Evolutionary conservation across 2,888 invertebrate genomes (phyloP).

Genomic region (Drosophila prostipennis): DNA sequence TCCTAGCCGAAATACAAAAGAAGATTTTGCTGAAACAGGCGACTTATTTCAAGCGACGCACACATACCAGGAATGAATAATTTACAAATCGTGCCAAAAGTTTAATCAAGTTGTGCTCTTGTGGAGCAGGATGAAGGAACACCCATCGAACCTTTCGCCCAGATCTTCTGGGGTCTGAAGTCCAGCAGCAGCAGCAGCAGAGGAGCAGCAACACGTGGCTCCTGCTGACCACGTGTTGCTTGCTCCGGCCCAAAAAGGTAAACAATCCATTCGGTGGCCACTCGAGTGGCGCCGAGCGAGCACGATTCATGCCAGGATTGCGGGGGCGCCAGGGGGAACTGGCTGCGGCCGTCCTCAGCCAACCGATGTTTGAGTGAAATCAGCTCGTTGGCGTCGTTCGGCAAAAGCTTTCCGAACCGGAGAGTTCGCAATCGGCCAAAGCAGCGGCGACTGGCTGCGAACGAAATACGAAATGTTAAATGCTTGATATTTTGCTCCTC

Average conservation of each 20-base stretch:
- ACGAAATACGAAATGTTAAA: slow-evolving; percentile 42
- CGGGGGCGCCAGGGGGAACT: not conserved
- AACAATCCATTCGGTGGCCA: slow-evolving; percentile 22
- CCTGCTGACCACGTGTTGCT: slow-evolving; percentile 20
- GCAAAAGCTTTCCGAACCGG: slow-evolving; percentile 24
- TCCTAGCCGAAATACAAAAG: too few relatives aligned
- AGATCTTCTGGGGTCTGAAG: not conserved
- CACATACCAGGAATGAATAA: not conserved
- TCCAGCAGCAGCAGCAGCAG: not conserved
- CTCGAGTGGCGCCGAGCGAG: slow-evolving; percentile 20
- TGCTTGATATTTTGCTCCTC: slow-evolving; percentile 55
- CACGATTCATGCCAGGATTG: not conserved
- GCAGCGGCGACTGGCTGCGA: not conserved
- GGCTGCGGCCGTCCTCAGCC: slow-evolving; percentile 21
- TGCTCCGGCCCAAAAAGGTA: slow-evolving; percentile 10
- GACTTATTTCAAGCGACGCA: not conserved
- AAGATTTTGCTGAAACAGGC: too few relatives aligned
- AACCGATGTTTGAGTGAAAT: slow-evolving; percentile 46
- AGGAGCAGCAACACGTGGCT: slow-evolving; percentile 16
- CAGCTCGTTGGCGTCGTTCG: slow-evolving; percentile 5
- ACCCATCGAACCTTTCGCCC: too few relatives aligned
- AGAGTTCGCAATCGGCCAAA: too few relatives aligned
- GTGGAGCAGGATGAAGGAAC: not conserved
- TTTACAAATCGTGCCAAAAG: not conserved
- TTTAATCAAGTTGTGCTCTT: not conserved